Conservation (phyloP, 2,888 invertebrate species). For the Agrochola litura region DNA sequence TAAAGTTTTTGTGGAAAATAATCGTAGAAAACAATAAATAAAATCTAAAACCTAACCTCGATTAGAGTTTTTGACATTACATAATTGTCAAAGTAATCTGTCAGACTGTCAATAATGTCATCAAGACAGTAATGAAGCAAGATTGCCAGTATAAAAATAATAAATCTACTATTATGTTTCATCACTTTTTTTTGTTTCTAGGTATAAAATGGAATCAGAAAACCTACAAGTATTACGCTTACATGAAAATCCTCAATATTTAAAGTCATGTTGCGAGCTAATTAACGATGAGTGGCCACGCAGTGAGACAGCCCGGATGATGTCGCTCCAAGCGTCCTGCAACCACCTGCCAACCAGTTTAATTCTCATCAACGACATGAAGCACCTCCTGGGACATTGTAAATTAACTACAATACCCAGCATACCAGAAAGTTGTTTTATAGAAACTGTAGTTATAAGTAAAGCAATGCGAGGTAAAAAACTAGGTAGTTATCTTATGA, state of each 20-base stretch:
- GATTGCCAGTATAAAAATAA: slow-evolving; percentile 8
- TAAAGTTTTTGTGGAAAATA: not conserved
- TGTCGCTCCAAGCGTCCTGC: slow-evolving; percentile 93
- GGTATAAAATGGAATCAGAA: slow-evolving; percentile 76
- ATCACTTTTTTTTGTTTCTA: slow-evolving; percentile 36
- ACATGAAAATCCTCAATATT: slow-evolving; percentile 93
- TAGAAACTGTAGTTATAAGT: slow-evolving; percentile 95
- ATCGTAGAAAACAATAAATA: slow-evolving; percentile 20
- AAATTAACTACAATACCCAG: slow-evolving; percentile 94
- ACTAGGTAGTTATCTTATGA: slow-evolving; percentile 94
- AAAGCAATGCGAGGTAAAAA: slow-evolving; percentile 93
- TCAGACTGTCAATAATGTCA: slow-evolving; percentile 20
- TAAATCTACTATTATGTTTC: not conserved
- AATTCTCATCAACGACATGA: slow-evolving; percentile 91
- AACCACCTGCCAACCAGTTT: slow-evolving; percentile 93
- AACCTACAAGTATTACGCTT: slow-evolving; percentile 91
- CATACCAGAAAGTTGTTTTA: slow-evolving; percentile 93
- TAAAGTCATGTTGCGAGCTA: slow-evolving; percentile 93
- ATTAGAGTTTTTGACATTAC: slow-evolving; percentile 33
- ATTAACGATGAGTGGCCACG: slow-evolving; percentile 97
- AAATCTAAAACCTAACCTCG: slow-evolving; percentile 48
- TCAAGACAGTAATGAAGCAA: not conserved
- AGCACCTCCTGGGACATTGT: slow-evolving; percentile 93
- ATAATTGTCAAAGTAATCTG: slow-evolving; percentile 3
- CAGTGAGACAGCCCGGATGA: slow-evolving; percentile 94